phyloP scores from a whole-genome alignment of 2,797 vertebrate genomes.

The Petrocephalus sullivani region DNA sequence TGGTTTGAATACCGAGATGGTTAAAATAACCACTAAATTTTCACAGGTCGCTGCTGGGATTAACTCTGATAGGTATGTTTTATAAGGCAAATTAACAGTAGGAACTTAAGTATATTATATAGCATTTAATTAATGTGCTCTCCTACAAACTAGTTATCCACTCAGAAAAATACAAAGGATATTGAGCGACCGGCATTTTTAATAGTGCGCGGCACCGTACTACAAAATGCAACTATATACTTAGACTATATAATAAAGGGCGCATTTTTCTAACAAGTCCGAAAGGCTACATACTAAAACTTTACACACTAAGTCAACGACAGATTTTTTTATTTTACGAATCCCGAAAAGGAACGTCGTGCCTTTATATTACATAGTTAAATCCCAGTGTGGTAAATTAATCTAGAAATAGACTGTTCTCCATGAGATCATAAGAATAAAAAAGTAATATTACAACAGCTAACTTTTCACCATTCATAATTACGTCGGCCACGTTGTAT shows the following conservation, averaged over 20 bases:
- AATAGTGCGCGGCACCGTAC: background rate
- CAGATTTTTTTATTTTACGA: background rate
- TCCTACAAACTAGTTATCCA: slow-evolving; percentile 22
- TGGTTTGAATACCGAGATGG: background rate
- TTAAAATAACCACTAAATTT: background rate
- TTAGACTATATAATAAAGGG: slow-evolving; percentile 2
- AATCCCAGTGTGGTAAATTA: background rate
- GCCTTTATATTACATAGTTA: slow-evolving; percentile 11
- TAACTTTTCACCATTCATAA: background rate
- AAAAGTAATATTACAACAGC: slow-evolving; percentile 16
- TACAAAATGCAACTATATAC: slow-evolving; percentile 13
- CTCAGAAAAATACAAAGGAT: slow-evolving; percentile 22
- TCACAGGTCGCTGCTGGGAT: background rate
- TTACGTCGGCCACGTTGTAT: slow-evolving; percentile 9
- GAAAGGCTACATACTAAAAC: background rate
- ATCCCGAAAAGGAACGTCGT: background rate
- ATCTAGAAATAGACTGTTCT: background rate
- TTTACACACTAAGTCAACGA: background rate
- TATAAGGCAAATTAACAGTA: background rate
- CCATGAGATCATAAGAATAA: slow-evolving; percentile 6
- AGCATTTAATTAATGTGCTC: background rate
- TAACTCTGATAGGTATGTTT: background rate
- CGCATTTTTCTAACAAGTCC: slow-evolving; percentile 15
- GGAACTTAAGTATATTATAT: background rate
- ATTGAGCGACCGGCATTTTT: background rate